phyloP scores from a whole-genome alignment of 1,140 invertebrate genomes.

The Aphaenogaster rudis region DNA sequence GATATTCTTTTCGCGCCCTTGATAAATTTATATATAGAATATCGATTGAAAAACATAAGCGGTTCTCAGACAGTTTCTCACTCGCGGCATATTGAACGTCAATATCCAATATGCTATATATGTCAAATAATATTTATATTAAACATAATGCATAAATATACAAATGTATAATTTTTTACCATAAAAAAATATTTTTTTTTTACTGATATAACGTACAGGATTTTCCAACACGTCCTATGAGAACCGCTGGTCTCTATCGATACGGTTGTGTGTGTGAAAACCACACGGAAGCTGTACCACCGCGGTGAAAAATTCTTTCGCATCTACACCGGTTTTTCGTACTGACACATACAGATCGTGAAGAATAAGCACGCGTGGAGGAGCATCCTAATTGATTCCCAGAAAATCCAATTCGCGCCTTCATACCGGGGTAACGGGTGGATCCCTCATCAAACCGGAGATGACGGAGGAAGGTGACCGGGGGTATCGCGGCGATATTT shows the following conservation, averaged over 20 bases:
- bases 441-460: constrained; percentile 51
- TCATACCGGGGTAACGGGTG: constrained; percentile 28
- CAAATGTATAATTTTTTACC: background rate
- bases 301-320: constrained; percentile 51
- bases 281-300: constrained; percentile 30
- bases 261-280: constrained; percentile 7
- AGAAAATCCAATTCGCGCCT: constrained; percentile 68
- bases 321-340: constrained; percentile 39
- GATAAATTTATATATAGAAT: constrained; percentile 30
- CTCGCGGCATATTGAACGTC: background rate
- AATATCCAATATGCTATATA: background rate
- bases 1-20: constrained; percentile 5
- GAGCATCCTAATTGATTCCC: constrained; percentile 64
- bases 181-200: background rate
- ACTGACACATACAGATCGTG: constrained; percentile 32
- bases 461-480: constrained; percentile 52
- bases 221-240: background rate
- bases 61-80: background rate
- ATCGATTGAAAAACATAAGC: constrained; percentile 8
- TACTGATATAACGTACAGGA: background rate
- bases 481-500: constrained; percentile 75
- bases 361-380: constrained; percentile 46
- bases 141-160: background rate
- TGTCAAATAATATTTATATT: background rate
- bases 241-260: constrained; percentile 42